Evolutionary conservation across 2,888 invertebrate species (phyloP), one percentile per base, ranked within the genome.

Genomic region (Lagria hirta): DNA sequence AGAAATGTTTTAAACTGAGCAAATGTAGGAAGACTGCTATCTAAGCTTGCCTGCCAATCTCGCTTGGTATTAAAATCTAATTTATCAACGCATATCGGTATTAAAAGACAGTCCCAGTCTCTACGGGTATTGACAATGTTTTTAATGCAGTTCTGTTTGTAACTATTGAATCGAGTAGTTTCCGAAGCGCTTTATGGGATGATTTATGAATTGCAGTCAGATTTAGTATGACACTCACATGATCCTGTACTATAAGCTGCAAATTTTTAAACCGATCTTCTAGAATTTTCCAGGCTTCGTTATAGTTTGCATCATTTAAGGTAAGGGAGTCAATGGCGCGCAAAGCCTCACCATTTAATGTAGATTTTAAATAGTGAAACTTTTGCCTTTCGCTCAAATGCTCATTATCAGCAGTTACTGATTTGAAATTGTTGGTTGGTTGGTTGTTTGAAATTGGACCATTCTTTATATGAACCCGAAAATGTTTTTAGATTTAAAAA

Each of bases 361-460:
- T 26, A 4, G 10, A 3, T 6, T 11, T 10, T 12, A 26, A n/a
- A n/a, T 18, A 11, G 4, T 26, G 27, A 10, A 4, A 11, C 11
- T 12, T 3, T 12, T 26, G 27, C 4, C 3, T 5, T 3, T 26
- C 10, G 13, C 13, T 26, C 4, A 26, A 11, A 3, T 7, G 3
- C 10, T 4, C 13, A 10, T 26, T 26, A 12, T 26, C 27, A 3
- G 7, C 4, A 6, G 13, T 26, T 12, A 26, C n/a, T 4, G 27
- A 12, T 26, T 26, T 26, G n/a, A 26, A 26, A 3, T 11, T 12
- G 11, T 10, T 26, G n/a, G n/a, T n/a, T n/a, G n/a, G n/a, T n/a
- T n/a, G n/a, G n/a, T n/a, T n/a, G n/a, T 26, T 26, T 14, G 27
- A 26, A 26, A 26, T n/a, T 26, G 4, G 13, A 3, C 27, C 27